Evolutionary conservation across 2,888 invertebrate species (phyloP), one percentile per base, ranked within the genome.

Genomic region (Hirtodrosophila trivittata): DNA sequence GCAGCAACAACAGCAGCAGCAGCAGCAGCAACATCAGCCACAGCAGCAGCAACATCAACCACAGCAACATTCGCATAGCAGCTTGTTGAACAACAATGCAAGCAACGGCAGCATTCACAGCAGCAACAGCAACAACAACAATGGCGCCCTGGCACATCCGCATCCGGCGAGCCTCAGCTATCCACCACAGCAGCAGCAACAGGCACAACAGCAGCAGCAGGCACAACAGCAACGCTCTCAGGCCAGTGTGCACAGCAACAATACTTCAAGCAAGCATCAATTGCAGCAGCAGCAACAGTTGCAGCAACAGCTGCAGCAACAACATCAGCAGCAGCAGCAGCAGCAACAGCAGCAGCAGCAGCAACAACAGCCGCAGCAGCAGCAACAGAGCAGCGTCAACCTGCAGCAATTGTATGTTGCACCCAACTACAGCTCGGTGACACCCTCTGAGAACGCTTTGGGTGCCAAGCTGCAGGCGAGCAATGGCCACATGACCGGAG

Each of bases 331-430:
- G 13, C 52, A 90, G 50, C 70, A 75, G 62, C 55, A 74, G 65
- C 60, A 74, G 65, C 60, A 72, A 45, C 62, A 69, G 50, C 65
- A 38, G 43, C 66, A 55, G 26, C 66, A 62, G 33, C 56, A 37
- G 9, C 47, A 54, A 3, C 42, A 46, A 43, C 66, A 77, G 46
- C 75, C 89, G 51, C 66, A 71, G 49, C 46, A 72, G 59, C 66
- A 73, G 54, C 54, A 60, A 56, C 62, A 55, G 3, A 77, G 69
- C 65, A 58, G 32, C 59, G 69, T 55, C 67, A 68, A 56, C 64
- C 52, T 71, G 49, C 88, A 88, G 41, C 88, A 89, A 56, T 54
- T 88, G 32, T 89, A 82, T 66, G 77, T 87, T 33, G 72, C 85
- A 14, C 56, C 71, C 46, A 85, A 85, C 37, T 89, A 87, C 54